Evolutionary conservation across 1,140 invertebrate genomes (phyloP), one percentile per base, ranked within the genome.

Genomic region (Diorhabda carinulata): DNA sequence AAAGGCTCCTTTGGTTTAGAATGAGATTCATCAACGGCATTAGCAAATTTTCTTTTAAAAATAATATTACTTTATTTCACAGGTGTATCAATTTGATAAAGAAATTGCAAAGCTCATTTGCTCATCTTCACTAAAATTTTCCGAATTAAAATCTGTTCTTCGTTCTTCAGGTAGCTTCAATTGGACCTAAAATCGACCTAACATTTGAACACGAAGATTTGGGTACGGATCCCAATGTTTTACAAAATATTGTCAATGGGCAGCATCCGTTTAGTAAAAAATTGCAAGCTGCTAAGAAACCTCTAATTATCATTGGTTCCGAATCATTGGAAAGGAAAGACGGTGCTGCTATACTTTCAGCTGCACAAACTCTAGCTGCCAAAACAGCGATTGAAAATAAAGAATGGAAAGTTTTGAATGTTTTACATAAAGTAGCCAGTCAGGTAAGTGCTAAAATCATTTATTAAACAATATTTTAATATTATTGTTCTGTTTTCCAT

Each of bases 161-260:
- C 59, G 45, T 57, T 57, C 58, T 62, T 40, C 68, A 78, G 68
- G 78, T 96, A 43, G 95, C 90, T 2, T 79, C 96, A 6, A 88
- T 99, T 78, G 98, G 98, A 56, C 91, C 93, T 2, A 87, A 96
- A 79, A 87, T 99, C 43, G 94, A 99, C 83, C 85, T 99, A 7
- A 95, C 93, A 0, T 99, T 99, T 81, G 88, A 96, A 25, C 95
- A 98, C 82, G 89, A 92, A 87, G 91, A 98, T 83, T 84, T 98
- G 41, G 97, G 97, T 52, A 88, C 95, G 69, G 88, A 88, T 57
- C 82, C 91, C 3, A 83, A 86, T 57, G 79, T 91, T 57, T 84
- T 99, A 6, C 83, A 90, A 70, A 85, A 95, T 56, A 83, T 99
- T 9, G 87, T 88, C 57, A 84, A 81, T 64, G 94, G 91, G 8